Evolutionary conservation across 1,140 invertebrate genomes (phyloP), one percentile per base, ranked within the genome.

Genomic region (Bombus superbus): DNA sequence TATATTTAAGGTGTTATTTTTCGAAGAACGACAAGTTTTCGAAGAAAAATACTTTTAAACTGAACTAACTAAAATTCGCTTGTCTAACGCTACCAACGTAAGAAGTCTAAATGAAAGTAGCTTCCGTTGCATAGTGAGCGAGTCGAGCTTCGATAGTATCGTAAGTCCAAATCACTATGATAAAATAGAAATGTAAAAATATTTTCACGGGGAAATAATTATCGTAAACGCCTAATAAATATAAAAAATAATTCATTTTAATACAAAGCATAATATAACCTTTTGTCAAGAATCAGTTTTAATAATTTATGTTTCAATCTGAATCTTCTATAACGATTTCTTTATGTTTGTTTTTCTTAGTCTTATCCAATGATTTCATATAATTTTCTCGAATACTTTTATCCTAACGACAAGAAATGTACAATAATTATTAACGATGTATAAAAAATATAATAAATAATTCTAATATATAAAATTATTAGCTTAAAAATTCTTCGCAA

Each of bases 1-100:
- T 11, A 38, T 53, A 42, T 57, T 40, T 9, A 32, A 68, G 13
- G 40, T 9, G 62, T 81, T 92, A 92, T 90, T 92, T 89, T 92
- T 85, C 25, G 3, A 64, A 44, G 1, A 84, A 42, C 57, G 40
- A 57, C 0, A 28, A 44, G n/a, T 82, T 78, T 91, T 83, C n/a
- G 6, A 15, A 35, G 25, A 77, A 88, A 78, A 90, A 87, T 92
- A 88, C 71, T 38, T 79, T 28, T 22, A 87, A 89, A 90, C 71
- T 53, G 0, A 75, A 88, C 83, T 28, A 68, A 89, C 78, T 86
- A 72, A 42, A 77, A 62, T 35, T 74, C 75, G 38, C 72, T n/a
- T 59, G 81, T 62, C 80, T 64, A 81, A 44, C 73, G 57, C 69
- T 85, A 83, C 66, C 85, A 64, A 69, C 78, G 81, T 79, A 82